Evolutionary conservation across 2,888 invertebrate genomes (phyloP).

Genomic region (Acrobasis consociella): DNA sequence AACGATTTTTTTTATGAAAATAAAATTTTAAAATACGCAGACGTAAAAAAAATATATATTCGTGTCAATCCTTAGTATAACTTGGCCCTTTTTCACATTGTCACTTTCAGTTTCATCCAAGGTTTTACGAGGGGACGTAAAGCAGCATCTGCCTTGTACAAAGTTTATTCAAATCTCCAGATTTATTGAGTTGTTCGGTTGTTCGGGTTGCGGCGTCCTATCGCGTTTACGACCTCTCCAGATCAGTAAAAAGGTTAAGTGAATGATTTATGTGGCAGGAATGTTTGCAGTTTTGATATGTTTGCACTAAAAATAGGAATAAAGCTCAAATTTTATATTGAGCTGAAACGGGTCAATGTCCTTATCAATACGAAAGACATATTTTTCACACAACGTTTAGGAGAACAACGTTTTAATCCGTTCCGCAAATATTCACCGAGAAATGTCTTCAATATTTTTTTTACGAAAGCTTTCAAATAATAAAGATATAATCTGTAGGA

Average conservation of each 20-base stretch:
- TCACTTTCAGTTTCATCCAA: not conserved
- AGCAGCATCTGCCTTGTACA: constrained; percentile 30
- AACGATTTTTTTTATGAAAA: not conserved
- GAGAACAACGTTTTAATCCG: no score
- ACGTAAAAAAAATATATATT: no score
- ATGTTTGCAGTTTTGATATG: not conserved
- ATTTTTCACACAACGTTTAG: no score
- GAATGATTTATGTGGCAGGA: constrained; percentile 18
- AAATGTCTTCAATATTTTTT: no score
- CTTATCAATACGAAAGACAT: no score
- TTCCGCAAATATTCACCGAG: no score
- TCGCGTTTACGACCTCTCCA: constrained; percentile 18
- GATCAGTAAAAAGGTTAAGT: constrained; percentile 23
- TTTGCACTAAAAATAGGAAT: not conserved
- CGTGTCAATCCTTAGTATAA: no score
- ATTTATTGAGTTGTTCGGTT: constrained; percentile 29
- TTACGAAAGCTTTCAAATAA: no score
- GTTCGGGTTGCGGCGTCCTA: constrained; percentile 14
- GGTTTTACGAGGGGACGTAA: constrained; percentile 32
- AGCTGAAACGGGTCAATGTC: no score
- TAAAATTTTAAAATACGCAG: no score
- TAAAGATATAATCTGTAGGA: no score
- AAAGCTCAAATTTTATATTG: not conserved
- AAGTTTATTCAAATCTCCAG: constrained; percentile 34
- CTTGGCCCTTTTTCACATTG: no score